Percentiles rank a stretch among this genome's conserved stretches.
Evolutionary conservation across 2,113 vertebrate species (phyloP).

Genomic region (Indicator indicator): DNA sequence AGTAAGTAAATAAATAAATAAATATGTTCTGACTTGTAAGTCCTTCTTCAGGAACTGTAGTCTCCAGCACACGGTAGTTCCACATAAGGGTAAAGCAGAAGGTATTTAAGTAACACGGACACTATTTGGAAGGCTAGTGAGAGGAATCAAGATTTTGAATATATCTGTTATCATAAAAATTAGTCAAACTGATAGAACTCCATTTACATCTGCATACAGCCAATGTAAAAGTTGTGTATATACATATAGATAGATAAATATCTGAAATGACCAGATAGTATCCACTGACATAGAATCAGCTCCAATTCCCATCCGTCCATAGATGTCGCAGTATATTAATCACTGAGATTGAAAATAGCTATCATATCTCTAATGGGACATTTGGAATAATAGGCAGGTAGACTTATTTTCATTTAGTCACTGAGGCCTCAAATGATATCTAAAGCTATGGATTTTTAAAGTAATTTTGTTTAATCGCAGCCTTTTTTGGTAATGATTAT

Average conservation of each 20-base stretch:
- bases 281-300: neutral
- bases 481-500: slow-evolving; percentile 28
- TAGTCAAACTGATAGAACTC: neutral
- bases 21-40: neutral
- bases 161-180: neutral
- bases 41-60: neutral
- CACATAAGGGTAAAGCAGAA: neutral
- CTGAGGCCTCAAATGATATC: slow-evolving; percentile 10
- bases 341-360: slow-evolving; percentile 20
- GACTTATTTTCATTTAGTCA: neutral
- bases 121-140: neutral
- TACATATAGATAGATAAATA: neutral
- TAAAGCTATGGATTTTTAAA: slow-evolving; percentile 28
- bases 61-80: neutral
- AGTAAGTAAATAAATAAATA: too few relatives aligned
- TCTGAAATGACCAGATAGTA: neutral
- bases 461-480: slow-evolving; percentile 30
- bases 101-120: neutral
- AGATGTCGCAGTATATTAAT: slow-evolving; percentile 39
- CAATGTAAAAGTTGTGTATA: neutral
- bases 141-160: neutral
- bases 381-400: slow-evolving; percentile 20
- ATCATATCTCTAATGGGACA: slow-evolving; percentile 14
- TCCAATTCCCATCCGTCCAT: neutral
- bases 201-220: neutral